These are phyloP conservation scores for Sminthurides aquaticus DNA, from an alignment of 2,888 invertebrate species.

Conservation along the genomic window DNA sequence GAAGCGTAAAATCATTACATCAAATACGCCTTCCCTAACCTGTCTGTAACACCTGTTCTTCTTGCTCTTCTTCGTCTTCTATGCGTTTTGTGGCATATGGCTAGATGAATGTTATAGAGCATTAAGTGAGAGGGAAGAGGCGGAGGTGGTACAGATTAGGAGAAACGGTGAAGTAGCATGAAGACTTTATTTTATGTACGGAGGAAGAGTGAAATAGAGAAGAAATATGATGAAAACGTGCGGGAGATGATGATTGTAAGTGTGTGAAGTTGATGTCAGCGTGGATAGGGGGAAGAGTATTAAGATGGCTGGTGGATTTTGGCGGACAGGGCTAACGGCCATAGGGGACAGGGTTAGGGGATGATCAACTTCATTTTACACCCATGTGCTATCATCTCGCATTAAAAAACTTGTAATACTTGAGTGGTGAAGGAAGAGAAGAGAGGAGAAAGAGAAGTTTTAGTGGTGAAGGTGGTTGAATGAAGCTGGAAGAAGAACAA, in stretches of 20 bases:
- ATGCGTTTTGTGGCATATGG: no score
- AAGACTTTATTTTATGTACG: no score
- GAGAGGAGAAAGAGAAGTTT: not conserved
- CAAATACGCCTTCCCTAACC: no score
- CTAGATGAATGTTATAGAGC: no score
- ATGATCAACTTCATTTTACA: not conserved
- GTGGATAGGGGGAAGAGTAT: not conserved
- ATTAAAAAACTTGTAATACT: not conserved
- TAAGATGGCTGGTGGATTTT: not conserved
- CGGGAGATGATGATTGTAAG: not conserved
- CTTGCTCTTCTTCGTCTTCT: no score
- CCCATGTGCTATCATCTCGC: not conserved
- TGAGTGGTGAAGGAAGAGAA: not conserved
- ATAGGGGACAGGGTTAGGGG: constrained; percentile 3
- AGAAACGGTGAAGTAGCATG: no score
- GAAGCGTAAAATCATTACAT: no score
- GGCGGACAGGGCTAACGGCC: not conserved
- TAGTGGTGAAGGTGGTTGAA: not conserved
- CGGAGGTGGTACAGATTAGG: no score
- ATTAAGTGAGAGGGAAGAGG: no score
- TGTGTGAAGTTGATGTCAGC: not conserved
- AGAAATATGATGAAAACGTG: not conserved
- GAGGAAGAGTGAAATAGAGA: no score
- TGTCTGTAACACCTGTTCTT: no score
- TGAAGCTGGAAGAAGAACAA: not conserved